These are phyloP conservation scores for Agrochola macilenta DNA, from an alignment of 2,888 invertebrate genomes.

Conservation along the genomic window DNA sequence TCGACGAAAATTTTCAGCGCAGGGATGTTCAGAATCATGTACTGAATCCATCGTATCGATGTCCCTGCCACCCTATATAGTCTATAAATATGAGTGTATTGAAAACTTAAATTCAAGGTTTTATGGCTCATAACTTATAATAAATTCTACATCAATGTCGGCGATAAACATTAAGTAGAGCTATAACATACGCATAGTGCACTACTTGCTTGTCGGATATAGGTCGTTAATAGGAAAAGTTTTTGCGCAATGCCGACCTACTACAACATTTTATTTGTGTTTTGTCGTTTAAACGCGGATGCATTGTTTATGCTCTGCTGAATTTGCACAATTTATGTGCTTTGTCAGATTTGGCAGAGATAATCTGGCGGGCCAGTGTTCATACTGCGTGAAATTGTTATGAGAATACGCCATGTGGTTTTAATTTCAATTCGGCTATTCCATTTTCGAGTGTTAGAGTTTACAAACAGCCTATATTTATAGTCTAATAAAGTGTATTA, in stretches of 20 bases:
- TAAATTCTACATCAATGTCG: slow-evolving; percentile 60
- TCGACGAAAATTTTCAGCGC: no score
- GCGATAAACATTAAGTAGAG: slow-evolving; percentile 69
- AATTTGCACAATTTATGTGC: slow-evolving; percentile 70
- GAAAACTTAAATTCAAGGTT: slow-evolving; percentile 62
- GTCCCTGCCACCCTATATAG: background rate
- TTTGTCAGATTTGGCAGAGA: slow-evolving; percentile 72
- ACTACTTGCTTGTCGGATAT: slow-evolving; percentile 73
- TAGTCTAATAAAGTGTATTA: slow-evolving; percentile 61
- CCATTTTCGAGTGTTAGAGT: slow-evolving; percentile 54
- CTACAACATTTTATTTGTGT: slow-evolving; percentile 65
- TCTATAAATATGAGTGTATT: slow-evolving; percentile 53
- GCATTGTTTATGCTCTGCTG: slow-evolving; percentile 70
- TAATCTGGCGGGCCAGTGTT: slow-evolving; percentile 67
- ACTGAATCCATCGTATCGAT: no score
- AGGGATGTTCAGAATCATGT: no score
- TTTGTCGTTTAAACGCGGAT: slow-evolving; percentile 65
- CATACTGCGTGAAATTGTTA: slow-evolving; percentile 74
- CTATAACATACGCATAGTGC: slow-evolving; percentile 76
- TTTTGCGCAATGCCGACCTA: slow-evolving; percentile 75
- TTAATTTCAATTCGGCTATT: slow-evolving; percentile 68
- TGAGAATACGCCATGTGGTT: slow-evolving; percentile 67
- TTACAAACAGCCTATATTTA: slow-evolving; percentile 57
- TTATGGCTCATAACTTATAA: slow-evolving; percentile 59
- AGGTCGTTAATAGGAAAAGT: slow-evolving; percentile 79